These are phyloP conservation scores for Phodopus roborovskii DNA, from an alignment of 2,113 vertebrate species.

Conservation along the genomic window DNA sequence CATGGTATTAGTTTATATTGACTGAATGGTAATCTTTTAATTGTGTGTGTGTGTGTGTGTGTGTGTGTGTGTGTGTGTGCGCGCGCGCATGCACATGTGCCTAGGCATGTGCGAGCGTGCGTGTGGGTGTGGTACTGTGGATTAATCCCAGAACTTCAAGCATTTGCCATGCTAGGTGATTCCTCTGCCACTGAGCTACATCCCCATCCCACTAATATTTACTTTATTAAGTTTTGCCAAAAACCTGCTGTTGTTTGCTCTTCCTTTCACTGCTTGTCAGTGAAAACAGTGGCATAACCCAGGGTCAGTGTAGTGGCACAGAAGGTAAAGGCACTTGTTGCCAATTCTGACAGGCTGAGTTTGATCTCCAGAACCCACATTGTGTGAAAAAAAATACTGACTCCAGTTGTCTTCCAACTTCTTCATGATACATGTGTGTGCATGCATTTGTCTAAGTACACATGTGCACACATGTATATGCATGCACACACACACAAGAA, in stretches of 20 bases:
- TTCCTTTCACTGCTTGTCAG: not conserved
- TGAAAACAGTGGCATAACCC: not conserved
- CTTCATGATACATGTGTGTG: not conserved
- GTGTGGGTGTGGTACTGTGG: not conserved
- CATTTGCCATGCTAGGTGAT: not conserved
- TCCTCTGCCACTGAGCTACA: not conserved
- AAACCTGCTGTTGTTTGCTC: not conserved
- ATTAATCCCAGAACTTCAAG: not conserved
- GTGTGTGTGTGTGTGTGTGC: not conserved
- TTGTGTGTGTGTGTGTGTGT: not conserved
- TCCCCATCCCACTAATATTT: not conserved
- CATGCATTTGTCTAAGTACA: not conserved
- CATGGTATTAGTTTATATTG: not conserved
- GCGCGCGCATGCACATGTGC: too few relatives aligned
- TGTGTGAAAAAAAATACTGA: not conserved
- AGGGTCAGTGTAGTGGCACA: not conserved
- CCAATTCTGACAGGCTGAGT: not conserved
- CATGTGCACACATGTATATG: too few relatives aligned
- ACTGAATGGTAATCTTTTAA: not conserved
- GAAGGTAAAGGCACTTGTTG: not conserved
- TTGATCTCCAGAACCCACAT: not conserved
- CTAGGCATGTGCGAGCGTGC: not conserved
- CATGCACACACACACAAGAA: not conserved
- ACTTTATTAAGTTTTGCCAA: not conserved
- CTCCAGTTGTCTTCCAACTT: not conserved